These are phyloP conservation scores for Gobio occitaniae DNA, from an alignment of 2,797 vertebrate genomes.

Conservation along the genomic window DNA sequence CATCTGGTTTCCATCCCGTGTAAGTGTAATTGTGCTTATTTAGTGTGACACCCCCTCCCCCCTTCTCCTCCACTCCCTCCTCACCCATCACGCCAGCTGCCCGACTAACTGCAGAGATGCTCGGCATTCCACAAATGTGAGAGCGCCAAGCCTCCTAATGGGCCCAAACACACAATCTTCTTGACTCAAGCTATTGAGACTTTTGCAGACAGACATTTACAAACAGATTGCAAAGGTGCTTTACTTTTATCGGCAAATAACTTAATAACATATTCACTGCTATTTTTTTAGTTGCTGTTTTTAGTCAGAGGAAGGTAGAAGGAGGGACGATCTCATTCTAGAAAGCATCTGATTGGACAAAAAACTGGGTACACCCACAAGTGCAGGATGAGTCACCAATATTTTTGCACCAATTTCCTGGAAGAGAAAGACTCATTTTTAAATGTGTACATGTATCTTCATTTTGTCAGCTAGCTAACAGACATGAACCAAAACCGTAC, in stretches of 20 bases:
- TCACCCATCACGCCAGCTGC: constrained; percentile 54
- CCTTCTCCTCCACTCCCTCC: constrained; percentile 13
- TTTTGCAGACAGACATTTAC: not conserved
- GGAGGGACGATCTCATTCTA: not conserved
- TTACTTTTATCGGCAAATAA: not conserved
- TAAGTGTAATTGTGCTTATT: constrained; percentile 70
- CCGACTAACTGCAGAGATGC: constrained; percentile 59
- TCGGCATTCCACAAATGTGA: constrained; percentile 65
- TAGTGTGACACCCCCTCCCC: constrained; percentile 50
- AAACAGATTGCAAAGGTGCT: constrained; percentile 1
- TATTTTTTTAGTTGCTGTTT: not conserved
- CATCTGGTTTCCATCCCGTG: constrained; percentile 66
- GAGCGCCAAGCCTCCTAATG: constrained; percentile 11
- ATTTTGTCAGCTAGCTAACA: not conserved
- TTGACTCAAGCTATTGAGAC: not conserved
- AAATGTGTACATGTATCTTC: not conserved
- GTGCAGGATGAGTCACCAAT: not conserved
- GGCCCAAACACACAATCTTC: constrained; percentile 8
- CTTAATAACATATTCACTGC: not conserved
- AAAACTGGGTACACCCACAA: not conserved
- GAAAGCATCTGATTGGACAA: not conserved
- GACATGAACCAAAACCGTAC: not conserved
- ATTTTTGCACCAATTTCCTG: not conserved
- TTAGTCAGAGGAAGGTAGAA: not conserved
- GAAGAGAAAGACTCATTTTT: not conserved